Evolutionary conservation across 2,888 invertebrate genomes (phyloP), one percentile per base, ranked within the genome.

Genomic region (Anodontia alba): DNA sequence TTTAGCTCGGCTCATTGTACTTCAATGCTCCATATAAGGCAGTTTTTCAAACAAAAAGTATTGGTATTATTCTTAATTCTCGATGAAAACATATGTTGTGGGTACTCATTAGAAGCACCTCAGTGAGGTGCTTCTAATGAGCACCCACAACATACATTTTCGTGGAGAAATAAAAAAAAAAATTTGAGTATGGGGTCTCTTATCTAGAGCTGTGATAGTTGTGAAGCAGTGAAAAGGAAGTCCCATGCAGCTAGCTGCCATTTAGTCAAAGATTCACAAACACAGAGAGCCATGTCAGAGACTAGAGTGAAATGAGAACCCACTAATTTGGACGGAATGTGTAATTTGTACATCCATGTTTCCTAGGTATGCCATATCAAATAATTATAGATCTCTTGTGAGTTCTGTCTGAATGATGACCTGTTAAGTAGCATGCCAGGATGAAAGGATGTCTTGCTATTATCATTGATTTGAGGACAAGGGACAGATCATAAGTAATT

Each of bases 221-320:
- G 8, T 33, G 33, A 31, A 33, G 33, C 29, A 51, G 31, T 33
- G 33, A 10, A 54, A 33, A 36, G 54, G 51, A 54, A 23, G 26
- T 36, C 72, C 36, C 78, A 62, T 62, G 57, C 43, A 46, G 73
- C 66, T 67, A 23, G 33, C n/a, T 73, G 78, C 46, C 73, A 73
- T 73, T 66, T 69, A 73, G 78, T 78, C 78, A 78, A 78, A 42
- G 54, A 36, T 20, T 57, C 36, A 31, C 54, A 38, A 38, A 43
- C 36, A 49, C 49, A 46, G 38, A 68, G 43, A 46, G 43, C 67
- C 66, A 51, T 72, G 74, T 74, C 70, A 74, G 54, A 51, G 43
- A 74, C 66, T 38, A 42, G 49, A 51, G 69, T 84, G 84, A 84
- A 84, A 84, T 76, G 69, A 74, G 77, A 84, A 79, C 81, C 84